Base-by-base conservation (phyloP, 1,140 invertebrate genomes). In the Vanessa atalanta region DNA sequence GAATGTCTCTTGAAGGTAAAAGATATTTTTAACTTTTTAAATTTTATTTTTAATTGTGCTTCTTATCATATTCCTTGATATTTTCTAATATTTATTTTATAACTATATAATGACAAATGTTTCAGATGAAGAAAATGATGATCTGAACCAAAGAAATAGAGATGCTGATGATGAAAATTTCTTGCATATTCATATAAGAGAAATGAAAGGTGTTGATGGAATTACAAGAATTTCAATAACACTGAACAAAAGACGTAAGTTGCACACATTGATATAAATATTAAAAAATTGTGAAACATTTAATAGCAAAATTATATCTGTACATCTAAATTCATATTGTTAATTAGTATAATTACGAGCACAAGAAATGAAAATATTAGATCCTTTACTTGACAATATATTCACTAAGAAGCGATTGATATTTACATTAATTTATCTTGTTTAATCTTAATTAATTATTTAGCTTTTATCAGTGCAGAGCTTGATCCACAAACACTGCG, bases 161-260 rank as follows among this genome's bases (percentile, higher is more conserved):
- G 73, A 71, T 66, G 51, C 61, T 3, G 77, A 83, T n/a, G 80
- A 81, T 16, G 74, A 77, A 23, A 72, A 76, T 65, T 80, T 85
- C 61, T 73, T 87, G n/a, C 88, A 91, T 50, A 78, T 91, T 15
- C 88, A 89, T 61, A 82, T 89, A 50, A 75, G 76, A 0, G 87
- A 89, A 73, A 79, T 78, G 15, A 83, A 84, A 64, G 69, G 74
- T 8, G 53, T 68, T 0, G 83, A 88, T 50, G 83, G 83, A 5
- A 73, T 84, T 14, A 80, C 83, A 2, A 67, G 83, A 55, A 78
- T 85, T 0, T 86, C 84, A 1, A 82, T 91, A 23, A 87, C 82
- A 12, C 76, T 88, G 12, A 84, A 86, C 55, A 87, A 83, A 72
- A 76, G 84, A 75, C 77, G 89, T 89, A 76, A 83, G 81, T 89